phyloP scores from a whole-genome alignment of 2,888 invertebrate genomes.

The Pammene aurita region DNA sequence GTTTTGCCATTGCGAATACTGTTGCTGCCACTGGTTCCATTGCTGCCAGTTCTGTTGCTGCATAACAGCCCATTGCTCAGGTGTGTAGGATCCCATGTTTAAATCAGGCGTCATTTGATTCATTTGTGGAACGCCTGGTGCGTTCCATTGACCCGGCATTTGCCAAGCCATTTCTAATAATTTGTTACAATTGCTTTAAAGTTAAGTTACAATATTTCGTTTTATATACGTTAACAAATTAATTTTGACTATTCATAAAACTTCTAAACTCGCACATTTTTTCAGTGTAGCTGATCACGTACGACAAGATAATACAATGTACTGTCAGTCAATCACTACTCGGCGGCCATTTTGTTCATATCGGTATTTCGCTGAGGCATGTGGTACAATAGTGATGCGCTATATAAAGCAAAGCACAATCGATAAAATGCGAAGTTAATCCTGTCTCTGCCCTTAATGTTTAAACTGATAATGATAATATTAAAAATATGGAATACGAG shows the following conservation, averaged over 20 bases:
- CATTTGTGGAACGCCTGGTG: slow-evolving; percentile 56
- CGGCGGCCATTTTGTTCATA: slow-evolving; percentile 52
- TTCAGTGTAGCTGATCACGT: not conserved
- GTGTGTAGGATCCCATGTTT: slow-evolving; percentile 77
- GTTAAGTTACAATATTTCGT: not conserved
- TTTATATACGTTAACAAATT: not conserved
- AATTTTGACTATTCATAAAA: slow-evolving; percentile 4
- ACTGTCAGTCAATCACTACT: slow-evolving; percentile 23
- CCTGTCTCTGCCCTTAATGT: not conserved
- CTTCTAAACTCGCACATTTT: not conserved
- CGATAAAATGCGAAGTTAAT: slow-evolving; percentile 11
- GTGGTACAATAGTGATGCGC: slow-evolving; percentile 29
- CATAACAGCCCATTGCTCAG: slow-evolving; percentile 87
- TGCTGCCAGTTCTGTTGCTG: slow-evolving; percentile 89
- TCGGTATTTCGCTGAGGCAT: slow-evolving; percentile 37
- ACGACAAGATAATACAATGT: slow-evolving; percentile 21
- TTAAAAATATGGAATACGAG: not conserved
- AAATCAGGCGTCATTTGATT: slow-evolving; percentile 54
- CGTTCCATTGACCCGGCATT: slow-evolving; percentile 68
- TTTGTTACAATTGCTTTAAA: slow-evolving; percentile 8
- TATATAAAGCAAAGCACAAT: not conserved
- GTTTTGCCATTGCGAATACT: slow-evolving; percentile 89
- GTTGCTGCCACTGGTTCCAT: slow-evolving; percentile 90
- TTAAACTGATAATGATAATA: not conserved
- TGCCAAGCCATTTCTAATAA: slow-evolving; percentile 71